A percentile compares a stretch with the other conserved stretches of the same genome.
Conservation (phyloP, 2,113 vertebrate species). For the Actinemys pallida region DNA sequence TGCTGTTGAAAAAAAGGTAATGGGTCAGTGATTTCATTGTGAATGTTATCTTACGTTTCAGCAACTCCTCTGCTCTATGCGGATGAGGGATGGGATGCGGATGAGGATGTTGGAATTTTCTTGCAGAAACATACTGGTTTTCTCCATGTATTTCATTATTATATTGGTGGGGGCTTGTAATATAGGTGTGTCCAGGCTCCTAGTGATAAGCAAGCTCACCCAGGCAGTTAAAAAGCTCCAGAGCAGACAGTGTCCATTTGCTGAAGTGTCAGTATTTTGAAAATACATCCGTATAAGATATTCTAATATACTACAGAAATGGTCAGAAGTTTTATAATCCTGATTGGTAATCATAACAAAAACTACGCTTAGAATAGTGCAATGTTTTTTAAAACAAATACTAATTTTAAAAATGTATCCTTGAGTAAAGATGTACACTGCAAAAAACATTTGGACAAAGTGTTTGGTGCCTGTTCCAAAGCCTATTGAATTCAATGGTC, state of each 20-base stretch:
- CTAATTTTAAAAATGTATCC: background rate
- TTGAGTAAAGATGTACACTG: background rate
- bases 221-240: constrained; percentile 50
- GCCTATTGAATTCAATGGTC: background rate
- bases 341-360: background rate
- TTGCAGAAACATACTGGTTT: background rate
- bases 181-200: background rate
- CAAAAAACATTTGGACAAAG: background rate
- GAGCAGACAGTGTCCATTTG: constrained; percentile 27
- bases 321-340: background rate
- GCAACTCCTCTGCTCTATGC: background rate
- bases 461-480: background rate
- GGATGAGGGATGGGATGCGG: background rate
- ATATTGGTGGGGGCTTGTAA: background rate
- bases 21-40: background rate
- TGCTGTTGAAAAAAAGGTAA: accelerated
- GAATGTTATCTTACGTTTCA: background rate
- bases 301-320: background rate
- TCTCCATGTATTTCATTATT: constrained; percentile 7
- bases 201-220: background rate
- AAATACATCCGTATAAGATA: background rate
- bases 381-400: background rate
- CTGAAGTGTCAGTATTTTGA: constrained; percentile 21
- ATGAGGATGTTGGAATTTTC: background rate
- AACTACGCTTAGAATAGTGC: background rate